Evolutionary conservation across 2,888 invertebrate genomes (phyloP).

Genomic region (Sphaerophoria rueppellii): DNA sequence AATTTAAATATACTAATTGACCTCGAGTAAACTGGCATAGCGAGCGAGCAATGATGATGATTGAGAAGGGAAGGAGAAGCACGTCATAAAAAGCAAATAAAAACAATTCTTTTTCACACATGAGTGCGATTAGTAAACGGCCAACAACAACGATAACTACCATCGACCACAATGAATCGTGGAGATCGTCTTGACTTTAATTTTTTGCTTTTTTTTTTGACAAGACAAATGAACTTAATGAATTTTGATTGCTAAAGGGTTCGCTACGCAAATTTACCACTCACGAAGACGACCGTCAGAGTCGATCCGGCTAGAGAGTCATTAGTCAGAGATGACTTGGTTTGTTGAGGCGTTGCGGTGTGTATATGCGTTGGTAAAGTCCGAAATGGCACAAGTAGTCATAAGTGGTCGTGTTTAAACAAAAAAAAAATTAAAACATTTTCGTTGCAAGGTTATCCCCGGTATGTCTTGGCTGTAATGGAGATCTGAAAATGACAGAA

Average conservation of each 20-base stretch:
- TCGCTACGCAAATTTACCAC: slow-evolving; percentile 70
- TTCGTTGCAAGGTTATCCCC: slow-evolving; percentile 58
- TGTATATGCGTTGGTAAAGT: slow-evolving; percentile 26
- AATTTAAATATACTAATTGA: slow-evolving; percentile 72
- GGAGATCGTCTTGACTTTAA: slow-evolving; percentile 35
- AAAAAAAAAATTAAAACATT: slow-evolving; percentile 42
- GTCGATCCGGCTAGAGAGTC: slow-evolving; percentile 21
- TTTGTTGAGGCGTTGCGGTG: background rate
- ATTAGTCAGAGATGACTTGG: slow-evolving; percentile 54
- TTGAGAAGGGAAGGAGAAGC: slow-evolving; percentile 24
- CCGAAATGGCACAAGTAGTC: slow-evolving; percentile 55
- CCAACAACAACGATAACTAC: slow-evolving; percentile 41
- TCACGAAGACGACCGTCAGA: slow-evolving; percentile 43
- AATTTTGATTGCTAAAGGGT: slow-evolving; percentile 72
- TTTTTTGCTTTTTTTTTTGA: slow-evolving; percentile 36
- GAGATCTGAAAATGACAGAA: slow-evolving; percentile 36
- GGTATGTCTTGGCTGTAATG: slow-evolving; percentile 7
- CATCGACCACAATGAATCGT: slow-evolving; percentile 38
- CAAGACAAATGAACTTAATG: slow-evolving; percentile 72
- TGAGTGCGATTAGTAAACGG: slow-evolving; percentile 69
- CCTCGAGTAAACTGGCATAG: slow-evolving; percentile 53
- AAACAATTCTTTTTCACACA: slow-evolving; percentile 69
- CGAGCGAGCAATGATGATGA: too few species aligned
- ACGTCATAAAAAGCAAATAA: slow-evolving; percentile 52
- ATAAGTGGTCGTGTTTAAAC: slow-evolving; percentile 15